phyloP scores from a whole-genome alignment of 2,888 invertebrate genomes.

The Neoitamus cyanurus region DNA sequence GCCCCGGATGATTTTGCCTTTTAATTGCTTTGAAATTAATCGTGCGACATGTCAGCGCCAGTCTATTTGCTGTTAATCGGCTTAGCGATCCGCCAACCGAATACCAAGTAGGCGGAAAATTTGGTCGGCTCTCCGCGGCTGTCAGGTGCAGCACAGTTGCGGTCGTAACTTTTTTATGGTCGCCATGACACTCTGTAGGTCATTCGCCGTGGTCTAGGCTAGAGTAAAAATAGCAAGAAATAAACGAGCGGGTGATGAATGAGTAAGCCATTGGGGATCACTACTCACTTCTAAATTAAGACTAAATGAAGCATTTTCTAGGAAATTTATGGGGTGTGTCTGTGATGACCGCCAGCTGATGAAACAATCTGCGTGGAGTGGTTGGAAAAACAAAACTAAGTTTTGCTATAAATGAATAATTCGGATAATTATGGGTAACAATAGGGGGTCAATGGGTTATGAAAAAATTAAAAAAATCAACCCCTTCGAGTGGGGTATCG shows the following conservation, averaged over 20 bases:
- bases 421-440: too few relatives aligned
- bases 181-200: background rate
- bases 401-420: too few relatives aligned
- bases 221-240: background rate
- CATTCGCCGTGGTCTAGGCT: background rate
- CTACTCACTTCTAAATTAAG: background rate
- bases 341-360: too few relatives aligned
- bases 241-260: background rate
- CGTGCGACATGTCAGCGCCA: background rate
- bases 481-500: too few relatives aligned
- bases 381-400: too few relatives aligned
- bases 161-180: background rate
- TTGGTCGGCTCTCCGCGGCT: background rate
- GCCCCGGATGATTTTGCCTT: background rate
- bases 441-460: too few relatives aligned
- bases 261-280: background rate
- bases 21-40: background rate
- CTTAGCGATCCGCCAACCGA: background rate
- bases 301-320: background rate
- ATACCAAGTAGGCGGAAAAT: background rate
- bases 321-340: background rate
- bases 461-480: too few relatives aligned
- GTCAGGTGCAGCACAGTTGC: background rate
- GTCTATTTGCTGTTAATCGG: conserved; percentile 1
- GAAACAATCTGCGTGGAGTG: background rate